Conservation (phyloP, 2,888 invertebrate genomes). For the Nomada goodeniana region DNA sequence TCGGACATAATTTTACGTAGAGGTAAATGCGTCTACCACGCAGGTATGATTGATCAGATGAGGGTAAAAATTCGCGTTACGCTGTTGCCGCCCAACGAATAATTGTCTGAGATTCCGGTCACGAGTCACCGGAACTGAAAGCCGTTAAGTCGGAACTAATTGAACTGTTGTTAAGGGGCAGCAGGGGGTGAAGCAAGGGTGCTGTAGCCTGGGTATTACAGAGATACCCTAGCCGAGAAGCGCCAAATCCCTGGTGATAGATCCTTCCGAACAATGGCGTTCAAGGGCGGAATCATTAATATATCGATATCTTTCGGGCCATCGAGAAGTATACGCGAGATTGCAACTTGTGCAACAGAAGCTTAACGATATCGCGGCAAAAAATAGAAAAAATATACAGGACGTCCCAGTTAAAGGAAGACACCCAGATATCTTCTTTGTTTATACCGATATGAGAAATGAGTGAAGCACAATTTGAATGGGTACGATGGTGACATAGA, state of each 20-base stretch:
- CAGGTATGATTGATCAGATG: conserved; percentile 23
- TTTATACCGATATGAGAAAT: too few relatives aligned
- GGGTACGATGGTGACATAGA: too few relatives aligned
- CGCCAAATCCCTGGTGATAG: conserved; percentile 76
- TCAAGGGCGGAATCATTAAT: conserved; percentile 69
- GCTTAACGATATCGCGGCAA: too few relatives aligned
- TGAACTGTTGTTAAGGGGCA: conserved; percentile 75
- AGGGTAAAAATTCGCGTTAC: conserved; percentile 56
- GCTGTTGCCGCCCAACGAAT: conserved; percentile 62
- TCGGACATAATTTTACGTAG: neutral
- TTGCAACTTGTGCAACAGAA: neutral
- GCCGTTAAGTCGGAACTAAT: conserved; percentile 79
- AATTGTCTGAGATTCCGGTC: conserved; percentile 75
- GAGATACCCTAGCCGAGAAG: conserved; percentile 73
- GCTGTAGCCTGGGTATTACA: conserved; percentile 73
- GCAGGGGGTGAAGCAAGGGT: conserved; percentile 63
- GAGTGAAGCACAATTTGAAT: too few relatives aligned
- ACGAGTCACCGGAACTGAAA: conserved; percentile 76
- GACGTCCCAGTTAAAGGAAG: too few relatives aligned
- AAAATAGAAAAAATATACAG: too few relatives aligned
- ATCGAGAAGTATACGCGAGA: neutral
- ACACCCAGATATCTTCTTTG: too few relatives aligned
- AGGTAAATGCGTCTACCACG: conserved; percentile 24
- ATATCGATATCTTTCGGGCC: conserved; percentile 44
- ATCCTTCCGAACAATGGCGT: conserved; percentile 72